Evolutionary conservation across 2,113 vertebrate genomes (phyloP).

Genomic region (Motacilla alba): DNA sequence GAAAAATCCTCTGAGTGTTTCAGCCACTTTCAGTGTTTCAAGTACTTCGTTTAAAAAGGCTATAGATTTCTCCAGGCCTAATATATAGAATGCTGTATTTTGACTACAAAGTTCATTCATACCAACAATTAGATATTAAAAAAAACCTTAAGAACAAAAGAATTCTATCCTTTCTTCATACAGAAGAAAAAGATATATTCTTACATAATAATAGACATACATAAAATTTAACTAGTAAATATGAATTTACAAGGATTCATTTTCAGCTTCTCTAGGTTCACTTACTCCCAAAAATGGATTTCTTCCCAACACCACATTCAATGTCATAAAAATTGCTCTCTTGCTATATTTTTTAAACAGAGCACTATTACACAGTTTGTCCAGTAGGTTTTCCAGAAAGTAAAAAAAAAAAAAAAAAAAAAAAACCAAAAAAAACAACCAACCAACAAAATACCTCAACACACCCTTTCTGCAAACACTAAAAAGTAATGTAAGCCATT

Average conservation of each 20-base stretch:
- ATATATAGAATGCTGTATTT: not conserved
- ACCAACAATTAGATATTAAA: not conserved
- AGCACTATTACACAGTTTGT: not conserved
- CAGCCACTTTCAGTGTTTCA: not conserved
- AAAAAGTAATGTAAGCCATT: not conserved
- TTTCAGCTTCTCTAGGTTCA: constrained; percentile 5
- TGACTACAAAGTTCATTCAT: not conserved
- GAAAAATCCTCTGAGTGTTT: not conserved
- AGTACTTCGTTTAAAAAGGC: not conserved
- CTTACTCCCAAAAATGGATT: not conserved
- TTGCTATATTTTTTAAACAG: constrained; percentile 21
- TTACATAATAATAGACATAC: not conserved
- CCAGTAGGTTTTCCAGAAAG: constrained; percentile 1
- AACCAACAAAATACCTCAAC: not conserved
- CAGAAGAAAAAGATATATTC: not conserved
- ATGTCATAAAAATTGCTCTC: not conserved
- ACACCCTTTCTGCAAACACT: constrained; percentile 31
- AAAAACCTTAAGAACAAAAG: not conserved
- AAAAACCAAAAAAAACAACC: too few species aligned
- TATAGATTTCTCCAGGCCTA: not conserved
- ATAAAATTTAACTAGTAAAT: constrained; percentile 10
- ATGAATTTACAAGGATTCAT: constrained; percentile 36
- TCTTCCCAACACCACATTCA: not conserved
- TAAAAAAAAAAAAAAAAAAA: not conserved
- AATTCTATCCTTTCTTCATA: not conserved